These are phyloP conservation scores for Rhodophaea formosa DNA, from an alignment of 2,888 invertebrate genomes.

Conservation along the genomic window DNA sequence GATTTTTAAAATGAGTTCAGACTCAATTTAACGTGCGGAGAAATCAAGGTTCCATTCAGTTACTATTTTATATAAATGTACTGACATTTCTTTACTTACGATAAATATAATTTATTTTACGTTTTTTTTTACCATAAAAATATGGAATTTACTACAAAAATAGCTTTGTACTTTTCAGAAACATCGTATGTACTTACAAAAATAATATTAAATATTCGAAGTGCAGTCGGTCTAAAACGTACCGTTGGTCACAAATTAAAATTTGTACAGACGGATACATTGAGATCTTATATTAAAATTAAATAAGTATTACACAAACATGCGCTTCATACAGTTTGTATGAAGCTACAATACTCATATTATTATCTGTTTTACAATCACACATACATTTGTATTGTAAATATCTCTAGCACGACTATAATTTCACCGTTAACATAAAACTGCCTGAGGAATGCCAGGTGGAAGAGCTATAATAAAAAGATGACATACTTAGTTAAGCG, in stretches of 20 bases:
- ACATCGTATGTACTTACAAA: neutral
- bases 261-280: neutral
- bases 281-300: neutral
- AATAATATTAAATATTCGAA: neutral
- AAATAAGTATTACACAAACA: no score
- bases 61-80: constrained; percentile 3
- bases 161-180: constrained; percentile 13
- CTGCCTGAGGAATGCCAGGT: no score
- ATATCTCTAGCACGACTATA: no score
- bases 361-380: no score
- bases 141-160: neutral
- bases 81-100: neutral
- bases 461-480: no score
- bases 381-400: no score
- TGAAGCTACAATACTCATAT: no score
- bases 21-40: constrained; percentile 8
- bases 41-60: constrained; percentile 7
- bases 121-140: neutral
- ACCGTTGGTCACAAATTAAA: neutral
- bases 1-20: constrained; percentile 28
- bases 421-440: no score
- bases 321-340: no score
- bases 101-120: neutral
- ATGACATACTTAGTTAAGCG: no score
- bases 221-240: neutral